Base-by-base conservation (phyloP, 2,888 invertebrate species). In the Hylaea fasciaria region DNA sequence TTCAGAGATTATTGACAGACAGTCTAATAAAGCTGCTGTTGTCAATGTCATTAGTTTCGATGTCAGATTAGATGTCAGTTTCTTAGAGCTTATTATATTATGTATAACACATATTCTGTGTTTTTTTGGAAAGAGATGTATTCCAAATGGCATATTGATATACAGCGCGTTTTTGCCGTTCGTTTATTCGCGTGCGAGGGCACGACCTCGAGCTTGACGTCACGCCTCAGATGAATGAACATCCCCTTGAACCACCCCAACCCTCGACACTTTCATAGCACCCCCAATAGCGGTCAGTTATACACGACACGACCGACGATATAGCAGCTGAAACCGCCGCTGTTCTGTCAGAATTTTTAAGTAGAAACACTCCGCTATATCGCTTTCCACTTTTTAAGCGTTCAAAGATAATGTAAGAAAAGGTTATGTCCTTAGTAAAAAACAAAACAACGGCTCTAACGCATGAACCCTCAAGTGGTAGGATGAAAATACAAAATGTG, bases 161-260 rank as follows among this genome's bases (percentile, higher is more conserved):
- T 75, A 74, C 71, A 73, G 66, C 57, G 64, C 74, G 73, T 78
- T 81, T 79, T 83, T 81, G 77, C 77, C 68, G 76, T 68, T n/a
- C 68, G 70, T 41, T 80, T 76, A 75, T 78, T 80, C 76, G 81
- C 73, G 71, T 72, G 70, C 76, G 85, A 85, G 90, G 89, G 82
- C 88, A 87, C 76, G 89, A 89, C 89, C 90, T 85, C 83, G 82
- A 66, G 69, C 74, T 80, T 89, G 89, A 89, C 90, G 90, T 89
- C 88, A 89, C 80, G 77, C 68, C 70, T 76, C 85, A 83, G 86
- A 89, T 90, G 91, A 91, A 90, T 89, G 91, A 87, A 86, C 86
- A 85, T 66, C 81, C 78, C 74, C 82, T 80, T 75, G 65, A 70
- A 59, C 71, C 66, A 78, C 76, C 65, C 68, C 68, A 61, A 57